Base-by-base conservation (phyloP, 1,140 invertebrate species). In the Apolygus lucorum region DNA sequence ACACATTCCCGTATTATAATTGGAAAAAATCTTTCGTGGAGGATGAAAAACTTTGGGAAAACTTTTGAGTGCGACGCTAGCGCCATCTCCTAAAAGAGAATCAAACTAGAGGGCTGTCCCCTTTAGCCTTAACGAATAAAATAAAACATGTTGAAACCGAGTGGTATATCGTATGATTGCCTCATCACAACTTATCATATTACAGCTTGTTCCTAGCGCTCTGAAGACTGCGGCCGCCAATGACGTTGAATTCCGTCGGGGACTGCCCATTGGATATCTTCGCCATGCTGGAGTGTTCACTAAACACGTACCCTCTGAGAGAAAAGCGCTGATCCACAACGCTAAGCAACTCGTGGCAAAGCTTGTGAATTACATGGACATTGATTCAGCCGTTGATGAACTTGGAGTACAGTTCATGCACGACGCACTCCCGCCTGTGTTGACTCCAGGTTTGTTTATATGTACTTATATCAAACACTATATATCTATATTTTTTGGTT, bases 321-420 rank as follows among this genome's bases (percentile, higher is more conserved):
- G 68, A 52, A 69, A 67, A 87, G 75, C 81, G 26, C 86, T 95
- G 71, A 74, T 83, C 0, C 76, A 82, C 22, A 82, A 85, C 72
- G 76, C 91, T 0, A 82, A 85, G 68, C 78, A 79, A 14, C 77
- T 95, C 26, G 81, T 93, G 70, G 74, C 78, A 14, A 85, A 84
- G 74, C 74, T 93, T 70, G 77, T 87, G 29, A 78, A 86, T 25
- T 81, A 88, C 75, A 78, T 89, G 11, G 86, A 91, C 24, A 78
- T 96, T 52, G 93, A 96, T 80, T 81, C 84, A 25, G 91, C 89
- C 63, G 91, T 89, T 22, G 95, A 98, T 80, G 84, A 91, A 79
- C 83, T 96, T 80, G 89, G 87, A 1, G 92, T 89, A 74, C 83
- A 86, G 70, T 92, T 89, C 72, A 88, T 96, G 72, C 88, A 92